Conservation (phyloP, 2,888 invertebrate genomes). For the Acanthoscelides obtectus region DNA sequence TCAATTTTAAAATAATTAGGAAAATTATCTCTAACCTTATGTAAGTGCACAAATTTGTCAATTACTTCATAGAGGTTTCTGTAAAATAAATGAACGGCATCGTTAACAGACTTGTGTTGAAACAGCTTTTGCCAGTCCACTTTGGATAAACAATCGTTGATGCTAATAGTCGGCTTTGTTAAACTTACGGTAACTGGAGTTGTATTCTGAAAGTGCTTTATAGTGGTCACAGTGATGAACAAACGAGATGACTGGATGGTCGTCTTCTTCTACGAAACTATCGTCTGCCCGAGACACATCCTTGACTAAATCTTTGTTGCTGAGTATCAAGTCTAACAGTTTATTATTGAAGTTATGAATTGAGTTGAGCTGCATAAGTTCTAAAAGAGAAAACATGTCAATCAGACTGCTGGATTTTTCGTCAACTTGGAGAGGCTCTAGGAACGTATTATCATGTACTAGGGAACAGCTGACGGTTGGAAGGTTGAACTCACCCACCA, state of each 20-base stretch:
- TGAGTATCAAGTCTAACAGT: not conserved
- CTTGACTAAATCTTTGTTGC: not conserved
- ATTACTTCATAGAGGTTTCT: not conserved
- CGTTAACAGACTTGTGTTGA: not conserved
- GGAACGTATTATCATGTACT: too few relatives aligned
- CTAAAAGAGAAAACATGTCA: not conserved
- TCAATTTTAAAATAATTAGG: not conserved
- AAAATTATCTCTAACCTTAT: not conserved
- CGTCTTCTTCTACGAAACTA: not conserved
- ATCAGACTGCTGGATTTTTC: not conserved
- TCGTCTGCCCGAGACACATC: not conserved
- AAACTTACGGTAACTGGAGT: not conserved
- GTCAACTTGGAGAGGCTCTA: too few relatives aligned
- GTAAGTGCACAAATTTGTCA: not conserved
- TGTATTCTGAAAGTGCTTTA: too few relatives aligned
- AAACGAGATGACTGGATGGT: not conserved
- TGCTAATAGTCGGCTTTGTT: not conserved
- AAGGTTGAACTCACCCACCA: too few relatives aligned
- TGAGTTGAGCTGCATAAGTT: not conserved
- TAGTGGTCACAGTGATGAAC: too few relatives aligned
- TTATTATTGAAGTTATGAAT: not conserved
- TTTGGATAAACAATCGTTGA: not conserved
- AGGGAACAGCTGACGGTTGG: too few relatives aligned
- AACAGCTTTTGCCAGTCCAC: not conserved
- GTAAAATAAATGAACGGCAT: not conserved